Evolutionary conservation across 1,140 invertebrate species (phyloP).

Genomic region (Hycleus cichorii): DNA sequence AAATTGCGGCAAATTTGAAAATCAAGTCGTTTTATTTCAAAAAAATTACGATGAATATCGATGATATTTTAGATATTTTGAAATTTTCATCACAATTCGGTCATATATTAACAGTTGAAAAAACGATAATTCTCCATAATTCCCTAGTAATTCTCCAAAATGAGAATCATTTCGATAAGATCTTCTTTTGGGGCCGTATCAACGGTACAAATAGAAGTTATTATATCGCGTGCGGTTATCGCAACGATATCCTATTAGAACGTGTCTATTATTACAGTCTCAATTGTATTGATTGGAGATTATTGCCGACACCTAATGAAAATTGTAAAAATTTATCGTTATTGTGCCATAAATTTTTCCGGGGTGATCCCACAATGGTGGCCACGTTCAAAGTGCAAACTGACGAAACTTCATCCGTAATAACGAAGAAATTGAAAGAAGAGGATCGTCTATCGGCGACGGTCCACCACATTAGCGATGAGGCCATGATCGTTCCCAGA

Average conservation of each 20-base stretch:
- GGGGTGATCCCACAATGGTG: constrained; percentile 50
- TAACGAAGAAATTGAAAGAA: constrained; percentile 56
- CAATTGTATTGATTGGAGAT: constrained; percentile 60
- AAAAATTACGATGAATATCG: constrained; percentile 28
- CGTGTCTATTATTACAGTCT: constrained; percentile 63
- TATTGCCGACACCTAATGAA: constrained; percentile 55
- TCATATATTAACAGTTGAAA: constrained; percentile 55
- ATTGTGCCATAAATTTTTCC: constrained; percentile 45
- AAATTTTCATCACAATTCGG: constrained; percentile 48
- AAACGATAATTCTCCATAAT: constrained; percentile 57
- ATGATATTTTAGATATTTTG: constrained; percentile 31
- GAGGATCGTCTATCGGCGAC: constrained; percentile 64
- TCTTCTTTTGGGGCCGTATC: constrained; percentile 69
- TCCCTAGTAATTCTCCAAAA: constrained; percentile 62
- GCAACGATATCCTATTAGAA: constrained; percentile 55
- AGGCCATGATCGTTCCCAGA: constrained; percentile 61
- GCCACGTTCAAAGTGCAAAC: constrained; percentile 41
- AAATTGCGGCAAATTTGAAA: constrained; percentile 4
- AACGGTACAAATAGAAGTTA: constrained; percentile 61
- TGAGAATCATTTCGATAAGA: constrained; percentile 66
- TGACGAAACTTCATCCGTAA: constrained; percentile 2
- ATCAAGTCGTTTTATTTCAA: neutral
- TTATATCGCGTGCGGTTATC: constrained; percentile 64
- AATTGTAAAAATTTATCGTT: constrained; percentile 52
- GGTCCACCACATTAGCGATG: constrained; percentile 59